Evolutionary conservation across 2,797 vertebrate genomes (phyloP).

Genomic region (Sandelia bainsii): DNA sequence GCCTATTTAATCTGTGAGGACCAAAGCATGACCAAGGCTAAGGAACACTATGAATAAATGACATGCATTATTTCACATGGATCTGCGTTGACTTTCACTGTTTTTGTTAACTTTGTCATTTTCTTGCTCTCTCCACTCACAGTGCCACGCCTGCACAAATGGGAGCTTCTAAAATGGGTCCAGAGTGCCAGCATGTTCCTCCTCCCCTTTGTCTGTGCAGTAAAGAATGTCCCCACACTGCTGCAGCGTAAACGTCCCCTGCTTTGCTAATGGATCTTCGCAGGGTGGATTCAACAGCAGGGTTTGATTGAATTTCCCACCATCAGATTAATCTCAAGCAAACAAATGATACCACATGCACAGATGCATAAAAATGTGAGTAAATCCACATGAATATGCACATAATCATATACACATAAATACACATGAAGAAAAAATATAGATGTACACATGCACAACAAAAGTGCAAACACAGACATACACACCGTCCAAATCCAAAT

Average conservation of each 20-base stretch:
- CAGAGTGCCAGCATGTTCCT: constrained; percentile 54
- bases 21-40: constrained; percentile 71
- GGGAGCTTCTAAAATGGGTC: constrained; percentile 57
- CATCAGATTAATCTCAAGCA: constrained; percentile 69
- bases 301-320: constrained; percentile 74
- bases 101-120: constrained; percentile 66
- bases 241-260: constrained; percentile 67
- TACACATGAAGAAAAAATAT: not conserved
- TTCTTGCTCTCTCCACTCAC: constrained; percentile 39
- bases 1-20: constrained; percentile 67
- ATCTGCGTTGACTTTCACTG: constrained; percentile 62
- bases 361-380: constrained; percentile 33
- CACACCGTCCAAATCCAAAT: not conserved
- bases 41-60: constrained; percentile 79
- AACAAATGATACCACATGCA: constrained; percentile 54
- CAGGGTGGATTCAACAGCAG: constrained; percentile 69
- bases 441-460: not conserved
- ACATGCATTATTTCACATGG: constrained; percentile 77
- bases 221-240: constrained; percentile 56
- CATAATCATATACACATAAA: not conserved
- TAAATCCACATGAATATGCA: constrained; percentile 1
- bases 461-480: not conserved
- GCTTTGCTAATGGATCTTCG: constrained; percentile 71
- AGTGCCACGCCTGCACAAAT: constrained; percentile 57
- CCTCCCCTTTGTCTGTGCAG: constrained; percentile 61